Percentiles rank a stretch among this genome's conserved stretches.
Conservation (phyloP, 2,797 vertebrate genomes). For the Chrysocyon brachyurus region DNA sequence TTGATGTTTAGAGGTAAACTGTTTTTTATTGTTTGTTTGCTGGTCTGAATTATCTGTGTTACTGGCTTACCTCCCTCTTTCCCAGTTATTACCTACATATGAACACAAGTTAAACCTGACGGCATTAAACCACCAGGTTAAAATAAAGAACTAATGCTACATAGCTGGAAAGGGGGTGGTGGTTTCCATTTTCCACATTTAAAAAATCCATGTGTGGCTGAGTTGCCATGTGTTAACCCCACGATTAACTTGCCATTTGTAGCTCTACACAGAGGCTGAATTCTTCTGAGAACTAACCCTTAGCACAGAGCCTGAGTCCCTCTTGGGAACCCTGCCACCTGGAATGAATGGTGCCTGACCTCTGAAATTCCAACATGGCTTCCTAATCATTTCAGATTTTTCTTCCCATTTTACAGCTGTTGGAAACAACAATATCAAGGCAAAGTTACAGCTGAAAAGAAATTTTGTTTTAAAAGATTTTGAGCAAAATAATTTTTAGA, state of each 20-base stretch:
- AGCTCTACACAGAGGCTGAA: background rate
- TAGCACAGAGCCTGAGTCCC: background rate
- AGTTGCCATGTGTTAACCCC: background rate
- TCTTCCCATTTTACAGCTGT: background rate
- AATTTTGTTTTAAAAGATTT: background rate
- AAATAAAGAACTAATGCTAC: background rate
- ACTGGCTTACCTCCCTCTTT: background rate
- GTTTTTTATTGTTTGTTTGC: background rate
- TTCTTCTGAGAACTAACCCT: background rate
- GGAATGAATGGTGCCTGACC: background rate
- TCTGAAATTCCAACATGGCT: background rate
- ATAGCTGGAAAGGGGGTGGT: background rate
- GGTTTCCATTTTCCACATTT: background rate
- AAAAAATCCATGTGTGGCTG: background rate
- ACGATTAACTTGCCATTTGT: background rate
- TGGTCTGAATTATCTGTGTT: background rate
- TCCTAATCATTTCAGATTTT: background rate
- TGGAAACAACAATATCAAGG: background rate
- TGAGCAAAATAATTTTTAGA: background rate
- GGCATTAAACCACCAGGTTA: background rate
- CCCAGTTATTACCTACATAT: background rate
- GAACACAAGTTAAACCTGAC: background rate
- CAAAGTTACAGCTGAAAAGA: background rate
- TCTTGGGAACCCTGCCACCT: background rate
- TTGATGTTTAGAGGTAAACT: conserved; percentile 8